Conservation (phyloP, 2,113 vertebrate genomes). For the Protobothrops flavoviridis region DNA sequence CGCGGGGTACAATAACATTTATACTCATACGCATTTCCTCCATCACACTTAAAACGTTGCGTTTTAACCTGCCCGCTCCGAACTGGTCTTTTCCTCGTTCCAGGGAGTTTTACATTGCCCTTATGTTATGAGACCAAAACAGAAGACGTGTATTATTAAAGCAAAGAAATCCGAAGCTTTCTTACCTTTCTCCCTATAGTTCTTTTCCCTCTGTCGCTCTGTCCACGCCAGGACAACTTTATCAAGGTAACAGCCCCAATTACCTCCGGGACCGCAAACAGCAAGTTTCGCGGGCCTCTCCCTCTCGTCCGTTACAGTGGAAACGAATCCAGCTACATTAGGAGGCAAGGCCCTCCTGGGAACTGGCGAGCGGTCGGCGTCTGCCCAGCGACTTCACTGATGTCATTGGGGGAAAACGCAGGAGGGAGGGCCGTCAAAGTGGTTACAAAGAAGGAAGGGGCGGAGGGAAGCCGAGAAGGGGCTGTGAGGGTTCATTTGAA, state of each 20-base stretch:
- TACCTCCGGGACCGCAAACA: background rate
- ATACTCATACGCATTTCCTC: background rate
- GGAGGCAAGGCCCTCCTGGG: background rate
- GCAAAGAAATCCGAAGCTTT: background rate
- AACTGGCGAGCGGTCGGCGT: background rate
- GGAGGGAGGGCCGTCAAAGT: background rate
- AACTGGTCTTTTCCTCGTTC: background rate
- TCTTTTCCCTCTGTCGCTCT: background rate
- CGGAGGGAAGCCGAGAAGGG: background rate
- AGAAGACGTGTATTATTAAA: background rate
- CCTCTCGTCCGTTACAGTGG: background rate
- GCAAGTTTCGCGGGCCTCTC: background rate
- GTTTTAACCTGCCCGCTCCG: background rate
- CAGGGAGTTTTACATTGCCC: background rate
- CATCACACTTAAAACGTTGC: background rate
- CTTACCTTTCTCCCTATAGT: background rate
- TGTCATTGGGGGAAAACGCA: background rate
- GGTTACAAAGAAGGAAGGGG: background rate
- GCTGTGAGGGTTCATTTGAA: background rate
- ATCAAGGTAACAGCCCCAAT: background rate
- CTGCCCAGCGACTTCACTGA: background rate
- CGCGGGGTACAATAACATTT: background rate
- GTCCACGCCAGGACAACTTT: background rate
- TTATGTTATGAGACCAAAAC: background rate
- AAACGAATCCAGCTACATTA: background rate